Percentiles rank a stretch among this genome's conserved stretches.
Conservation (phyloP, 2,797 vertebrate genomes). For the Macropodus opercularis region DNA sequence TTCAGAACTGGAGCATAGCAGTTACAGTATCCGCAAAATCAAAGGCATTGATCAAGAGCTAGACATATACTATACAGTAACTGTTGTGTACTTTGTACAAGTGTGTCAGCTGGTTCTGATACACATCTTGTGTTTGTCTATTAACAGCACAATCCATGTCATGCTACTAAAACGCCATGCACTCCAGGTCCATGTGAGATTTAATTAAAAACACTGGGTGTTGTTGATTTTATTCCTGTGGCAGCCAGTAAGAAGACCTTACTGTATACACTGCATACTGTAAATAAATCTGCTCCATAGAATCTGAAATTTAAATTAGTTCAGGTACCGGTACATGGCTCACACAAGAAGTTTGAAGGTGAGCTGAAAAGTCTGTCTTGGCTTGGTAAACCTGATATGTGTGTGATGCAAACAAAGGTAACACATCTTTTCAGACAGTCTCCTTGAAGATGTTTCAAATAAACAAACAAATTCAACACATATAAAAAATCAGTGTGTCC, state of each 20-base stretch:
- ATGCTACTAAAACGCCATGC: slow-evolving; percentile 42
- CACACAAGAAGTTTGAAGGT: neutral
- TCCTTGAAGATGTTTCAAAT: neutral
- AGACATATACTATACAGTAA: slow-evolving; percentile 1
- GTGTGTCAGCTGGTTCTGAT: slow-evolving; percentile 12
- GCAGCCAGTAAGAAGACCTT: neutral
- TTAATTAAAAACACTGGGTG: neutral
- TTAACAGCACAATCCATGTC: slow-evolving; percentile 19
- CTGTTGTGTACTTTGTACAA: slow-evolving; percentile 15
- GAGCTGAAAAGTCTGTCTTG: neutral
- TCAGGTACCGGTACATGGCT: slow-evolving; percentile 4
- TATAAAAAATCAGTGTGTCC: too few relatives aligned
- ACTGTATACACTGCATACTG: neutral
- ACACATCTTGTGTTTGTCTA: slow-evolving; percentile 3
- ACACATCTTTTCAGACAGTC: neutral
- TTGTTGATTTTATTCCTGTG: neutral
- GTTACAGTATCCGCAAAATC: slow-evolving; percentile 16
- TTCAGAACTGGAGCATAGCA: slow-evolving; percentile 4
- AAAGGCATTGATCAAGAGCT: slow-evolving; percentile 28
- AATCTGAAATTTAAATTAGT: too few relatives aligned
- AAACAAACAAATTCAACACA: too few relatives aligned
- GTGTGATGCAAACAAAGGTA: neutral
- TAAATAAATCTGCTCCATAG: neutral
- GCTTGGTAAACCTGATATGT: neutral
- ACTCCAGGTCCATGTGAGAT: neutral